Base-by-base conservation (phyloP, 2,113 vertebrate species). In the Pangasianodon hypophthalmus region DNA sequence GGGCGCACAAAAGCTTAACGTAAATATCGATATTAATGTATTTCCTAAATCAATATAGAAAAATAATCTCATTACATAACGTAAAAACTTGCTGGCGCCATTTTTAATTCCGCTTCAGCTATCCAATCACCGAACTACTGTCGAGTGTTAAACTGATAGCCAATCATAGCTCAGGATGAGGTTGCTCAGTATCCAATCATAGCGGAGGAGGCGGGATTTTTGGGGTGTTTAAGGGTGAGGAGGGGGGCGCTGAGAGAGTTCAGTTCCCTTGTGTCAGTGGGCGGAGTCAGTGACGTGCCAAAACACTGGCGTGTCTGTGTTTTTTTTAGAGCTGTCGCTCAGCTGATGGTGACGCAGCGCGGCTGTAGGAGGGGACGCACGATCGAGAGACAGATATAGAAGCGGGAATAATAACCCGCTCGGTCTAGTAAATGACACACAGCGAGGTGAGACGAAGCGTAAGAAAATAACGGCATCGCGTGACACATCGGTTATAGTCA, bases 281-380 rank as follows among this genome's bases (percentile, higher is more conserved):
- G 84, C 84, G 60, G 84, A 67, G 84, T 64, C 58, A 67, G 8
- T 67, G 56, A 67, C 60, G 84, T 84, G n/a, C 0, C 37, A 58
- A 56, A 88, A 91, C 92, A 67, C 94, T 93, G 60, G 95, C 92
- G 94, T 90, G 90, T 26, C 19, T 41, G 16, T 54, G 14, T 87
- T 85, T 92, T 92, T 46, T 26, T 4, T 26, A 88, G 90, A 26
- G 73, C 67, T 88, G 87, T 81, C 29, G 54, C 90, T 93, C 92
- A 91, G 91, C 93, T 95, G 94, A 93, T 80, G 1, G 87, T 96
- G 96, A 96, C 96, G 95, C 91, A 84, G 37, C 19, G 87, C 88
- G 82, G 79, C 77, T 32, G 69, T 0, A 58, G 80, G n/a, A 87
- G 88, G 89, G 90, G 73, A 90, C 32, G 85, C 83, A 46, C 44